These are phyloP conservation scores for Drosophila gunungcola DNA, from an alignment of 1,140 invertebrate species.

Conservation along the genomic window DNA sequence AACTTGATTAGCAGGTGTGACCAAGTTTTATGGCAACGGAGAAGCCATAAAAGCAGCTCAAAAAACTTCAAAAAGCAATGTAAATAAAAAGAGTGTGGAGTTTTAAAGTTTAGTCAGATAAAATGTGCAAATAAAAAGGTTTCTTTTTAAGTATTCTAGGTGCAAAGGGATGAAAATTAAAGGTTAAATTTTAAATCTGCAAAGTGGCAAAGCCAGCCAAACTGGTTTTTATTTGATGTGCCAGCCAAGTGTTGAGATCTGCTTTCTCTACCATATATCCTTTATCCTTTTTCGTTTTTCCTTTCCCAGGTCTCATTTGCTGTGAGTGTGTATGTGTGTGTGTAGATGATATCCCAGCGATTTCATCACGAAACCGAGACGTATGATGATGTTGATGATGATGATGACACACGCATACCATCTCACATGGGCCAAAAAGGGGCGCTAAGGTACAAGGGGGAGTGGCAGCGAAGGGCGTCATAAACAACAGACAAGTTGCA, in stretches of 20 bases:
- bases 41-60: conserved; percentile 5
- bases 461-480: conserved; percentile 53
- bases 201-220: conserved; percentile 20
- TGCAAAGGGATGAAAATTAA: conserved; percentile 10
- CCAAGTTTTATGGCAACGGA: conserved; percentile 17
- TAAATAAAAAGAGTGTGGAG: neutral
- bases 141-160: neutral
- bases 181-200: conserved; percentile 21
- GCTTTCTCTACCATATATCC: conserved; percentile 11
- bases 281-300: neutral
- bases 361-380: conserved; percentile 74
- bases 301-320: conserved; percentile 27
- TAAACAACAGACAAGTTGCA: conserved; percentile 83
- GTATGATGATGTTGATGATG: conserved; percentile 81
- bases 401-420: conserved; percentile 41
- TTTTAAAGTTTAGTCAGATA: conserved; percentile 1
- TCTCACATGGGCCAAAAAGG: conserved; percentile 12
- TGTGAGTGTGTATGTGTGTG: conserved; percentile 38
- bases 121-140: conserved; percentile 24
- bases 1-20: conserved; percentile 8
- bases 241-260: conserved; percentile 34
- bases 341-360: conserved; percentile 74
- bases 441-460: neutral
- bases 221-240: conserved; percentile 38
- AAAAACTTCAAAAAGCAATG: neutral